Conservation (phyloP, 2,888 invertebrate species). For the Deladenus siricidicola region DNA sequence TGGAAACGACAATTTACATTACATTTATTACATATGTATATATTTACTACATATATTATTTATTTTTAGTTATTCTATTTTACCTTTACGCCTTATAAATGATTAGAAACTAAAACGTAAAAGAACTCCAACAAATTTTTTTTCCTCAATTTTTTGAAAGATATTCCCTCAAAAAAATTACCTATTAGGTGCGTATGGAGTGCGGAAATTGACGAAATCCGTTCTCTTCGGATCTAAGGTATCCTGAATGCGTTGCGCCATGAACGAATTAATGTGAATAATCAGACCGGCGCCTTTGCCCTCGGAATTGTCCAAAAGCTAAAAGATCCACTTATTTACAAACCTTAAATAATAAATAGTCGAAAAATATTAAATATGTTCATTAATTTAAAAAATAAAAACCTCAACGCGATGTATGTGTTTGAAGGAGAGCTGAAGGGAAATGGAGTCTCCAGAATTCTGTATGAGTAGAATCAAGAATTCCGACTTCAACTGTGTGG, state of each 20-base stretch:
- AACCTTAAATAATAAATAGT: not conserved
- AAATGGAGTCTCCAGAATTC: conserved; percentile 4
- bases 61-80: too few species aligned
- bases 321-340: too few species aligned
- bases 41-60: not conserved
- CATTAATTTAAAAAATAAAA: not conserved
- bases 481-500: not conserved
- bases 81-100: too few species aligned
- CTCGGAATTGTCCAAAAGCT: conserved; percentile 24
- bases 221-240: conserved; percentile 8
- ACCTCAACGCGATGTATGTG: conserved; percentile 23
- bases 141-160: too few species aligned
- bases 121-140: too few species aligned
- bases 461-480: conserved; percentile 7
- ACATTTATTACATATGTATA: not conserved
- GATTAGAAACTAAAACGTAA: too few species aligned
- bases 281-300: conserved; percentile 23
- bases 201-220: conserved; percentile 9
- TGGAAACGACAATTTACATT: not conserved
- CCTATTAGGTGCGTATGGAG: conserved; percentile 7
- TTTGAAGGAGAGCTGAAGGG: conserved; percentile 21
- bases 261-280: conserved; percentile 23
- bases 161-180: too few species aligned
- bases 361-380: not conserved
- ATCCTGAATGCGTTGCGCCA: conserved; percentile 11